Evolutionary conservation across 2,113 vertebrate species (phyloP).

Genomic region (Ceyx cyanopectus): DNA sequence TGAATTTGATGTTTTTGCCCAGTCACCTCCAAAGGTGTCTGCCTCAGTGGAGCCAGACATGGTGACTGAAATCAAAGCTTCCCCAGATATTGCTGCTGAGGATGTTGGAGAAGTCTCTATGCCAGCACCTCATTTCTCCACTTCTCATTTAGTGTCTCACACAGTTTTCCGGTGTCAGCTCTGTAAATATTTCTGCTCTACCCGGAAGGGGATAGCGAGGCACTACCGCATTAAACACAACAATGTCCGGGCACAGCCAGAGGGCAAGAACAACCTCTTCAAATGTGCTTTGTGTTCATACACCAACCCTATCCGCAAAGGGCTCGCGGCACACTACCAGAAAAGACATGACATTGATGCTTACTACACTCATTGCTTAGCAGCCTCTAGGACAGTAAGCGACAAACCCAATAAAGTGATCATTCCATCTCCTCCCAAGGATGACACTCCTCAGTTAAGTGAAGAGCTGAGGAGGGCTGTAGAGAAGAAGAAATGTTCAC

Average conservation of each 20-base stretch:
- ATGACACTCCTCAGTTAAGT: conserved; percentile 86
- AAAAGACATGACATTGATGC: conserved; percentile 98
- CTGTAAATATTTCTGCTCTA: conserved; percentile 98
- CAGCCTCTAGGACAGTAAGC: conserved; percentile 89
- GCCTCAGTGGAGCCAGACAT: conserved; percentile 82
- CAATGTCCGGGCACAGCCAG: conserved; percentile 95
- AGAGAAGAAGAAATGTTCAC: conserved; percentile 91
- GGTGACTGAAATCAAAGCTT: conserved; percentile 84
- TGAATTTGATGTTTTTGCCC: conserved; percentile 88
- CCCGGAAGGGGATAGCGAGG: conserved; percentile 95
- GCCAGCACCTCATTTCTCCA: conserved; percentile 82
- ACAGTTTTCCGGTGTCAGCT: conserved; percentile 96
- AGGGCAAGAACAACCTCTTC: conserved; percentile 98
- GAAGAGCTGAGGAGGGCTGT: conserved; percentile 94
- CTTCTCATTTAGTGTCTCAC: conserved; percentile 91
- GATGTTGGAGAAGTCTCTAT: conserved; percentile 83
- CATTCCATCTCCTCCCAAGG: conserved; percentile 84
- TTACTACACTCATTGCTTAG: conserved; percentile 97
- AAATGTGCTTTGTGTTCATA: conserved; percentile 96
- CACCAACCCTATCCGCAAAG: conserved; percentile 98
- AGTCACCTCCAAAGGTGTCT: conserved; percentile 77
- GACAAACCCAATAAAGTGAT: conserved; percentile 93
- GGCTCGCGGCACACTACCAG: conserved; percentile 97
- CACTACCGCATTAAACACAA: conserved; percentile 99
- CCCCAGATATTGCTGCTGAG: conserved; percentile 79